Percentiles rank a stretch among this genome's conserved stretches.
phyloP scores from a whole-genome alignment of 1,140 invertebrate genomes.

The Sipha flava region DNA sequence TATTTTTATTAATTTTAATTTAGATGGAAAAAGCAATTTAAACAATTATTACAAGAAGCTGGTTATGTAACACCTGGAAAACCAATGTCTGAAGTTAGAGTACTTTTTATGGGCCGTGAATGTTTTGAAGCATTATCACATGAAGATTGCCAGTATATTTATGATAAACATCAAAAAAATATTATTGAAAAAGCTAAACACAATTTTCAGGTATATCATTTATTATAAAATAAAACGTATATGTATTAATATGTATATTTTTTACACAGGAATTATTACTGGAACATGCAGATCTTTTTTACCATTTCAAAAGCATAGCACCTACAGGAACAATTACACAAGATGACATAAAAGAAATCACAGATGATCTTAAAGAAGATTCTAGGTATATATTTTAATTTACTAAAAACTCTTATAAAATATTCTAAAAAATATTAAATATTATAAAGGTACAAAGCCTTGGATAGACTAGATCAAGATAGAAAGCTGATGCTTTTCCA shows the following conservation, averaged over 20 bases:
- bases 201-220: slow-evolving; percentile 65
- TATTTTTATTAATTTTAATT: slow-evolving; percentile 12
- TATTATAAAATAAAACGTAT: not conserved
- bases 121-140: slow-evolving; percentile 88
- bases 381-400: slow-evolving; percentile 55
- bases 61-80: slow-evolving; percentile 91
- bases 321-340: slow-evolving; percentile 84
- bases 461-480: slow-evolving; percentile 89
- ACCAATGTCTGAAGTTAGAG: slow-evolving; percentile 79
- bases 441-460: slow-evolving; percentile 68
- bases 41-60: slow-evolving; percentile 84
- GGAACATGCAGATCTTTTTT: slow-evolving; percentile 90
- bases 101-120: slow-evolving; percentile 89
- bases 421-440: not conserved
- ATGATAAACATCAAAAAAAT: slow-evolving; percentile 88
- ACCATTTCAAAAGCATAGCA: slow-evolving; percentile 83
- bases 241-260: not conserved
- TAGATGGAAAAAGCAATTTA: slow-evolving; percentile 87
- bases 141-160: slow-evolving; percentile 84
- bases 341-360: slow-evolving; percentile 89
- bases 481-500: slow-evolving; percentile 87
- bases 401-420: too few species aligned
- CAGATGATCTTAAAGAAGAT: slow-evolving; percentile 82
- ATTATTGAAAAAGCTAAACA: slow-evolving; percentile 84
- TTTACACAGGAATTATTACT: slow-evolving; percentile 71